phyloP scores from a whole-genome alignment of 1,140 invertebrate species.

The Drosophila arawakana region DNA sequence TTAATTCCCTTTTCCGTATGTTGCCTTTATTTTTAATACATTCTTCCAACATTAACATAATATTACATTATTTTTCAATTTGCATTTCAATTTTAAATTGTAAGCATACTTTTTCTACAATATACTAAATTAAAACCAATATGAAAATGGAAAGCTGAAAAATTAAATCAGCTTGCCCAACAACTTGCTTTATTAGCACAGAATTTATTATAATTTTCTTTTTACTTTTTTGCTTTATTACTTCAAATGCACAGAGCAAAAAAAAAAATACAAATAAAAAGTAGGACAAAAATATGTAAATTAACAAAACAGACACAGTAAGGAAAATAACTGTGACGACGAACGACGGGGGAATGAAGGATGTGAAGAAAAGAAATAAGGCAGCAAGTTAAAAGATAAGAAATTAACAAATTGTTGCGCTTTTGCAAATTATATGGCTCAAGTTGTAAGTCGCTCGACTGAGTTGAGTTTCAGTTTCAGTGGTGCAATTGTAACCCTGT shows the following conservation, averaged over 20 bases:
- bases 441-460: conserved; percentile 57
- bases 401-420: conserved; percentile 82
- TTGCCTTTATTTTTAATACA: too few species aligned
- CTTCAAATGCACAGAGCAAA: conserved; percentile 49
- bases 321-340: conserved; percentile 9
- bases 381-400: conserved; percentile 52
- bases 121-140: conserved; percentile 3
- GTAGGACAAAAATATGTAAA: conserved; percentile 71
- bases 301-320: conserved; percentile 49
- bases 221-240: conserved; percentile 51
- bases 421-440: conserved; percentile 76
- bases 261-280: conserved; percentile 26
- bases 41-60: background rate
- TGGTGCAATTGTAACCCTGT: conserved; percentile 30
- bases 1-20: too few species aligned
- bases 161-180: conserved; percentile 29
- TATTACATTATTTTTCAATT: background rate
- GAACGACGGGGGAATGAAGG: background rate
- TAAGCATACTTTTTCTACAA: background rate
- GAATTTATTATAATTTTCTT: conserved; percentile 55
- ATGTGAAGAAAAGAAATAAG: conserved; percentile 5
- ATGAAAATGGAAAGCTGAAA: conserved; percentile 10
- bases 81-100: too few species aligned
- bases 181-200: conserved; percentile 60
- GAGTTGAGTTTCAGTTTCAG: conserved; percentile 41